Base-by-base conservation (phyloP, 2,888 invertebrate genomes). In the Philaethria dido region DNA sequence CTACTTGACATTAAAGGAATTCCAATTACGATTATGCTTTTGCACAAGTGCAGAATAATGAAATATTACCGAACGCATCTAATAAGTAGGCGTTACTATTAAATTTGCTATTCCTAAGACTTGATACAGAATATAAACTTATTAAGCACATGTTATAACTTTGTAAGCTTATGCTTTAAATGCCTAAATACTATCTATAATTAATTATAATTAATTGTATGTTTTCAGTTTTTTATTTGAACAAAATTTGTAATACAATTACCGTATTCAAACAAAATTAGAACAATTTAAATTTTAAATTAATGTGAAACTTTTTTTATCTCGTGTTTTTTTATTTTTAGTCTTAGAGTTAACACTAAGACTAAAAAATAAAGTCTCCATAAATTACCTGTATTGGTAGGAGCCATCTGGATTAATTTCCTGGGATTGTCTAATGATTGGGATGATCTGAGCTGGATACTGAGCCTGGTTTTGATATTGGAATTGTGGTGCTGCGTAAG, bases 341-440 rank as follows among this genome's bases (percentile, higher is more conserved):
- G n/a, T 33, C 8, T 33, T 33, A 8, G 8, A 33, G 5, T 33
- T 6, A 33, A 33, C 33, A 8, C 9, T 33, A 8, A 1, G 8
- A 8, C 9, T 33, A 8, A 8, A 1, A 33, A 8, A 1, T 8
- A 8, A 42, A 42, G 2, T 14, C 9, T 20, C 20, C 0, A 14
- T 47, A 55, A 16, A 64, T 79, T 83, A 94, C 94, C 94, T 95
- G 82, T 91, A 95, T 83, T 94, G 88, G 78, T 94, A 95, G 59
- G 92, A 91, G 55, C 95, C 94, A 73, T 94, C 94, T 54, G 85
- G 84, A 79, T 93, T 93, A 68, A 93, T 83, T 59, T 93, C 93
- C 73, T 94, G 93, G 20, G 86, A 78, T 77, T 94, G 94, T 66
- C 88, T 93, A 48, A 95, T 52, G 73, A 95, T 95, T n/a, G 95